A percentile compares a stretch with the other conserved stretches of the same genome.
Evolutionary conservation across 1,140 invertebrate genomes (phyloP).

Genomic region (Triops longicaudatus): DNA sequence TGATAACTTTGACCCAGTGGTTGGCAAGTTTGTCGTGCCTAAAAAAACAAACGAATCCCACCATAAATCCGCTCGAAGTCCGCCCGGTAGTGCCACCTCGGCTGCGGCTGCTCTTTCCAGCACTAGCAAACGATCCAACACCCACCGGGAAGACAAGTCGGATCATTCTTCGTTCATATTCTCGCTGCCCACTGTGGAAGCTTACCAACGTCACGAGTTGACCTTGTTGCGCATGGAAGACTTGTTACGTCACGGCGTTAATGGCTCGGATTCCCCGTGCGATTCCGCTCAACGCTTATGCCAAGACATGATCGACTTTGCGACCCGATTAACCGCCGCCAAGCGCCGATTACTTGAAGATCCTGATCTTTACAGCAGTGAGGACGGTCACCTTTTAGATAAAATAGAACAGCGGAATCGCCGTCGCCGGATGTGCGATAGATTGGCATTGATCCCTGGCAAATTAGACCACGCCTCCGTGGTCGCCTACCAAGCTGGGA

Average conservation of each 20-base stretch:
- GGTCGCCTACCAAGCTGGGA: constrained; percentile 66
- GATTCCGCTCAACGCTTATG: constrained; percentile 56
- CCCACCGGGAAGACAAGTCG: constrained; percentile 15
- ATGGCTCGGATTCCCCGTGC: constrained; percentile 47
- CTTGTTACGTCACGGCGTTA: constrained; percentile 60
- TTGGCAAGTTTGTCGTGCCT: constrained; percentile 78
- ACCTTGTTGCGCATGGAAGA: constrained; percentile 72
- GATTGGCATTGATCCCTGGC: constrained; percentile 68
- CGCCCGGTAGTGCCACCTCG: background rate
- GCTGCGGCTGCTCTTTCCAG: background rate
- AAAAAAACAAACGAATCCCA: constrained; percentile 34
- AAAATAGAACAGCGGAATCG: constrained; percentile 55
- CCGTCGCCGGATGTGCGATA: constrained; percentile 60
- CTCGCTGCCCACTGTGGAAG: constrained; percentile 62
- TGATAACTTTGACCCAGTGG: constrained; percentile 90
- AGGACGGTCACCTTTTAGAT: constrained; percentile 40
- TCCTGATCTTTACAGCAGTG: constrained; percentile 61
- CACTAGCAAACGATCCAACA: background rate
- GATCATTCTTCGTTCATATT: constrained; percentile 34
- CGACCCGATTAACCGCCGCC: constrained; percentile 50
- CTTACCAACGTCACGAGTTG: constrained; percentile 69
- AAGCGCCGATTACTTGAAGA: constrained; percentile 70
- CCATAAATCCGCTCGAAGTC: constrained; percentile 29
- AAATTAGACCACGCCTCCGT: constrained; percentile 87
- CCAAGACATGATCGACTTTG: constrained; percentile 66